Base-by-base conservation (phyloP, 2,888 invertebrate genomes). In the Dusona sp. region DNA sequence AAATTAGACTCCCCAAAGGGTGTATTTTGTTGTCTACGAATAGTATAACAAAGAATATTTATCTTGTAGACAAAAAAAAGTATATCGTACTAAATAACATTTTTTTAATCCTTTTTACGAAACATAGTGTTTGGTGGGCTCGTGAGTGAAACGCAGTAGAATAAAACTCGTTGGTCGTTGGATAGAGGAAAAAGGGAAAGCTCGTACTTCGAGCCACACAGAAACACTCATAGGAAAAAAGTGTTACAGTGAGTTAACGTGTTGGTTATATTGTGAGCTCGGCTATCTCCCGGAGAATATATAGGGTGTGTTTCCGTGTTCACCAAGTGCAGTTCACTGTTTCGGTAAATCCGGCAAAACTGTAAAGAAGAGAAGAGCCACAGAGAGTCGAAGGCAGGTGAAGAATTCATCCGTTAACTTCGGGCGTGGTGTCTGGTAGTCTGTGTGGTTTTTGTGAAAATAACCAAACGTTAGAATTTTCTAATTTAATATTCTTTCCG, bases 291-390 rank as follows among this genome's bases (percentile, higher is more conserved):
- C 81, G 75, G 84, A 87, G 84, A 89, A 87, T 87, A 88, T 88
- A 79, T 45, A 38, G 45, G 75, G 83, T 87, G 67, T 79, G 79
- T 88, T 88, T 89, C 87, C 88, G 82, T 79, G 82, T 61, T 75
- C 74, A 80, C 85, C 89, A 79, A 90, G 90, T 90, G 90, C 90
- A 88, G 87, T 89, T 88, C 88, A 81, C 83, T 90, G 88, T 90
- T 90, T 90, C 88, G 86, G 88, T 88, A 88, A 87, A 89, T 86
- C 87, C 86, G 83, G 86, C 87, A 54, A 65, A 68, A 57, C 83
- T 29, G 65, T 22, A 45, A n/a, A 25, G 33, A 1, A 29, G 48
- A 8, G 13, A 13, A 77, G 22, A 65, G 65, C 1, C 13, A 48
- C 42, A 61, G 29, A 61, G 29, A 68, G 61, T 22, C 33, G 82